These are phyloP conservation scores for Cecidostiba fungosa DNA, from an alignment of 2,888 invertebrate genomes.

Conservation along the genomic window DNA sequence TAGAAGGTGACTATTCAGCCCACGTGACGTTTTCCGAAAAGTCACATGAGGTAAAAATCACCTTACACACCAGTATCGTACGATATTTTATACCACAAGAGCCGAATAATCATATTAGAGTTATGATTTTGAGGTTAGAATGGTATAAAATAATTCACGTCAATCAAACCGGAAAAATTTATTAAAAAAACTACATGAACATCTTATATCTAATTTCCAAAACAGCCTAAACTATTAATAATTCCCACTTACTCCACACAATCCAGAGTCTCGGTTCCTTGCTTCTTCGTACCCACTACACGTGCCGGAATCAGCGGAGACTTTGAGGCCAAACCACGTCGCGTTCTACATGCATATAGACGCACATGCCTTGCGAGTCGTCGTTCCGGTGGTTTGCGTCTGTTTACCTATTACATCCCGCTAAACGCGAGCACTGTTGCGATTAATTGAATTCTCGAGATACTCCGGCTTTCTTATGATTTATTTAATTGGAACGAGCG, in stretches of 20 bases:
- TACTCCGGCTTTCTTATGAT: background rate
- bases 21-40: no score
- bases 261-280: background rate
- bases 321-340: background rate
- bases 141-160: no score
- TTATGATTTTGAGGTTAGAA: no score
- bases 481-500: background rate
- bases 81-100: no score
- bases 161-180: no score
- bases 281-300: background rate
- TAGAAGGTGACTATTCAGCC: no score
- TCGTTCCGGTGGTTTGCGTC: background rate
- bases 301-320: background rate
- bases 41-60: no score
- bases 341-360: background rate
- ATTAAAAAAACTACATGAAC: no score
- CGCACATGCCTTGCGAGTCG: background rate
- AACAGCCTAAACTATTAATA: background rate
- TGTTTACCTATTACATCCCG: conserved; percentile 13
- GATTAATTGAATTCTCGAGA: conserved; percentile 38
- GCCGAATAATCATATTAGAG: no score
- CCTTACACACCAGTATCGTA: no score
- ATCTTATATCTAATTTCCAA: background rate
- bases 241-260: background rate
- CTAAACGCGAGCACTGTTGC: background rate